phyloP scores from a whole-genome alignment of 1,140 invertebrate species.

The Drosophila kohkoa region DNA sequence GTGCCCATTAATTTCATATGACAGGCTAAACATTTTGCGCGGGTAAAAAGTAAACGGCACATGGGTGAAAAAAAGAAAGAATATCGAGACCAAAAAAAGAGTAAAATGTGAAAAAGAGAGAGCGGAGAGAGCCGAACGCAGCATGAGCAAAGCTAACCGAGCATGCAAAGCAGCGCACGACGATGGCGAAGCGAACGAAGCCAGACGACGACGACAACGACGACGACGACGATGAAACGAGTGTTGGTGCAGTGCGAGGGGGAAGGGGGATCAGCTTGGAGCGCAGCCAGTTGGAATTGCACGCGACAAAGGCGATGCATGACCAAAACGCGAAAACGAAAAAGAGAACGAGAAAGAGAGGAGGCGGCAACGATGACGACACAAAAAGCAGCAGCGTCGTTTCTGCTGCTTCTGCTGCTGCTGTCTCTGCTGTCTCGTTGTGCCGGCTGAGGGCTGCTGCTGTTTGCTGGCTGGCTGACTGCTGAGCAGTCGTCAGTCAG shows the following conservation, averaged over 20 bases:
- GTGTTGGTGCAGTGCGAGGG: constrained; percentile 16
- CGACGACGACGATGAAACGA: constrained; percentile 48
- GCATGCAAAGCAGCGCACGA: constrained; percentile 21
- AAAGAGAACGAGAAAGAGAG: constrained; percentile 8
- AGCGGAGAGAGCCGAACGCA: constrained; percentile 15
- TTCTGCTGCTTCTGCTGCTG: constrained; percentile 37
- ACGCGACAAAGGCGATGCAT: constrained; percentile 44
- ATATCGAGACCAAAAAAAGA: constrained; percentile 36
- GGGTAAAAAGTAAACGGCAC: constrained; percentile 42
- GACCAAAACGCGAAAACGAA: constrained; percentile 1
- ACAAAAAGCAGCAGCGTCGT: constrained; percentile 64
- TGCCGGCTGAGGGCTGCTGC: constrained; percentile 74
- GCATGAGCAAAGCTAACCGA: constrained; percentile 25
- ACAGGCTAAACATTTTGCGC: constrained; percentile 36
- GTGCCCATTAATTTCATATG: constrained; percentile 41
- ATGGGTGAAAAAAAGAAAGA: constrained; percentile 38
- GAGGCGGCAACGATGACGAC: constrained; percentile 67
- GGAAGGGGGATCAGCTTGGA: constrained; percentile 62
- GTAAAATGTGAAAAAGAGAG: constrained; percentile 36
- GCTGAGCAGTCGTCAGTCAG: constrained; percentile 83
- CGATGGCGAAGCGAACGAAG: constrained; percentile 24
- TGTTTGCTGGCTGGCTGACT: constrained; percentile 74
- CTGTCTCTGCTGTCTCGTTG: not conserved
- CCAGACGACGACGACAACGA: constrained; percentile 33
- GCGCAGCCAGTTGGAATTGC: constrained; percentile 73